Base-by-base conservation (phyloP, 1,140 invertebrate genomes). In the Vanessa atalanta region DNA sequence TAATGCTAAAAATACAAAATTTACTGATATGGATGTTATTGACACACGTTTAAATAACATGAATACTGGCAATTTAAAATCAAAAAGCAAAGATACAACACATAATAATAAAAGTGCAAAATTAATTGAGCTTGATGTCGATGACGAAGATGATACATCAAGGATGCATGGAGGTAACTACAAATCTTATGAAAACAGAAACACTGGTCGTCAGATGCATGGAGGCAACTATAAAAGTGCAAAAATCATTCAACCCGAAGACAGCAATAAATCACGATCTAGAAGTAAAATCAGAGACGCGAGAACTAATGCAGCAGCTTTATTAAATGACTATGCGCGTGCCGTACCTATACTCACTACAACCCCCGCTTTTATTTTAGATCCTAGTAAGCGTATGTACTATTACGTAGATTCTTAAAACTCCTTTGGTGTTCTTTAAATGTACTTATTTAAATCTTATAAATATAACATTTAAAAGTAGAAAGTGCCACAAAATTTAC, bases 301-400 rank as follows among this genome's bases (percentile, higher is more conserved):
- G 6, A 84, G 78, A 61, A 83, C 55, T 43, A 89, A 83, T 53
- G 82, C 87, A 1, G 85, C 87, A 37, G 77, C 66, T n/a, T 65
- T 90, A 8, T 71, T 92, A 23, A 87, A 86, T 37, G 86, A 80
- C 15, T 88, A 86, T 75, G 90, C 81, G 8, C 84, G 82, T 69
- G 88, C 84, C 50, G 85, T 78, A 23, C 86, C 89, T 11, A 76
- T 88, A 72, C 72, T 91, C 7, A 87, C 89, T 11, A 88, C 88
- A 4, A 84, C 86, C 1, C 85, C 88, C 14, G 79, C 77, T 0
- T 92, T 83, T 68, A 92, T 91, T 76, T 77, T 90, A 73, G 89
- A 92, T 67, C 90, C 90, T 20, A 92, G 90, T 65, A 91, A 92
- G 85, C 80, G 90, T 73, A 90, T 88, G 88, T 92, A 92, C 72